These are phyloP conservation scores for Anoura caudifer DNA, from an alignment of 2,113 vertebrate genomes.

Conservation along the genomic window DNA sequence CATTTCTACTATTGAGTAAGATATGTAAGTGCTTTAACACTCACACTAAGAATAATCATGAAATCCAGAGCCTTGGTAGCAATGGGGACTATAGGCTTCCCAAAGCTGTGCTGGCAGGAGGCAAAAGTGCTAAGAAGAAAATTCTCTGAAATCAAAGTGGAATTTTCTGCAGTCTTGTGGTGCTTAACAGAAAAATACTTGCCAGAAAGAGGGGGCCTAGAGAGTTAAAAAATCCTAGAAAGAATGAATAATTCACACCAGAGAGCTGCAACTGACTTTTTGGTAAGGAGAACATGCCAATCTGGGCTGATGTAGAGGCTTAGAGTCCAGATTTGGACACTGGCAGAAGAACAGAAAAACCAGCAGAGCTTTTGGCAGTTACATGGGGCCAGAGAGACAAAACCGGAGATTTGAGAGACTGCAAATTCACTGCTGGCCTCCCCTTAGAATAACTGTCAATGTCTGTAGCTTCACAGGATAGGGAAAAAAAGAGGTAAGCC, in stretches of 20 bases:
- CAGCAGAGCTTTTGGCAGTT: not conserved
- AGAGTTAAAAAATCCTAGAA: not conserved
- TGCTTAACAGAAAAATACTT: not conserved
- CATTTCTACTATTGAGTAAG: not conserved
- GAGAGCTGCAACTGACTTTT: not conserved
- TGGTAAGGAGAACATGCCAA: not conserved
- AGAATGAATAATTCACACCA: not conserved
- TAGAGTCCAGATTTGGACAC: not conserved
- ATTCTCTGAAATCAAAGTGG: not conserved
- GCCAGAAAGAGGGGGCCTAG: not conserved
- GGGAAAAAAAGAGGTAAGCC: not conserved
- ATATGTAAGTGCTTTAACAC: not conserved
- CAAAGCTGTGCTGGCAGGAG: not conserved
- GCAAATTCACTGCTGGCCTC: not conserved
- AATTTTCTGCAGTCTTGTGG: not conserved
- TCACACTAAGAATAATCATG: not conserved
- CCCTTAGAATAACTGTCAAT: not conserved
- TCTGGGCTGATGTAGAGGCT: not conserved
- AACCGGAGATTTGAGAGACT: not conserved
- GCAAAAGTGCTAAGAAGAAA: not conserved
- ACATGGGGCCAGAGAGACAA: not conserved
- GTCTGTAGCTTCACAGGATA: not conserved
- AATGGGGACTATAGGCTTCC: not conserved
- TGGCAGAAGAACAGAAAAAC: not conserved
- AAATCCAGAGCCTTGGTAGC: not conserved